Conservation (phyloP, 2,113 vertebrate species). For the Hippolais icterina region DNA sequence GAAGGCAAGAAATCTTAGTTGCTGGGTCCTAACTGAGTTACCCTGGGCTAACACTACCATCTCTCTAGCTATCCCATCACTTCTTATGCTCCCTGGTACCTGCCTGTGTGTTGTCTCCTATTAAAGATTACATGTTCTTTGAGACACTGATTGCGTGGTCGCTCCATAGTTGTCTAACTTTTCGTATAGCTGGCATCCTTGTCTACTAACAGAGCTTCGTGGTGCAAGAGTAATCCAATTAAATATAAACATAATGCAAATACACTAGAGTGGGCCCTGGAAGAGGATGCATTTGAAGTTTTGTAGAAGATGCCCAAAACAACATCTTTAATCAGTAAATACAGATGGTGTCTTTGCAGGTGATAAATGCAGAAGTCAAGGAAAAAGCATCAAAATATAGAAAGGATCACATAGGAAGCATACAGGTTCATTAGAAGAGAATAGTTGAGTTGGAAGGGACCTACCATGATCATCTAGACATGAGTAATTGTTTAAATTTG, state of each 20-base stretch:
- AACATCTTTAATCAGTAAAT: neutral
- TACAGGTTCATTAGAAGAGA: neutral
- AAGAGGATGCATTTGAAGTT: neutral
- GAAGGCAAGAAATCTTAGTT: neutral
- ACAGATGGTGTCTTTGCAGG: neutral
- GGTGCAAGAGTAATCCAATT: neutral
- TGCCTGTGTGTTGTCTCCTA: neutral
- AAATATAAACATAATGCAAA: neutral
- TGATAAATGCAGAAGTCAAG: neutral
- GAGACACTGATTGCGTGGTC: fast-evolving
- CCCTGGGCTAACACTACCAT: neutral
- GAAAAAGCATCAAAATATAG: neutral
- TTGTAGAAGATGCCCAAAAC: neutral
- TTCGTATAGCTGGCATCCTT: fast-evolving
- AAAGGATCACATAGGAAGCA: neutral
- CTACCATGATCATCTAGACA: neutral
- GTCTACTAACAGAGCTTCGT: neutral
- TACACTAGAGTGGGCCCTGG: neutral
- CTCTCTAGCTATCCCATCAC: neutral
- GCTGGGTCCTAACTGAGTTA: neutral
- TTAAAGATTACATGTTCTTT: neutral
- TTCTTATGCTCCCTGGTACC: neutral
- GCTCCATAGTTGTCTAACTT: neutral
- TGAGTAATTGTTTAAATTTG: neutral
- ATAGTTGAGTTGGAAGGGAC: neutral